Percentiles rank a stretch among this genome's conserved stretches.
Evolutionary conservation across 1,140 invertebrate species (phyloP).

Genomic region (Atta cephalotes): DNA sequence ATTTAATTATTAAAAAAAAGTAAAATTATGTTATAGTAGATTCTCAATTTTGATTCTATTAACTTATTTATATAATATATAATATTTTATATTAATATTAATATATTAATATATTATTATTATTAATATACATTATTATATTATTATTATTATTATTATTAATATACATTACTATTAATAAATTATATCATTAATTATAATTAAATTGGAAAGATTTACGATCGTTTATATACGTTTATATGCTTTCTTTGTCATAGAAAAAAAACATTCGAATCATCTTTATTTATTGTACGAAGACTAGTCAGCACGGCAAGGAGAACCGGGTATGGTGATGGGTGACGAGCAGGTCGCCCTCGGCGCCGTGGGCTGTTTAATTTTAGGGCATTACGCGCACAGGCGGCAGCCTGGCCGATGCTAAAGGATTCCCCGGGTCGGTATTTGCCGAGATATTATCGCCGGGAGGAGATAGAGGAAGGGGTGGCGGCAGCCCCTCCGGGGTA

Average conservation of each 20-base stretch:
- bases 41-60: neutral
- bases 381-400: slow-evolving; percentile 77
- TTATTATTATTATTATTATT: no score
- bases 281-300: slow-evolving; percentile 40
- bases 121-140: no score
- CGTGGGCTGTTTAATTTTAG: slow-evolving; percentile 79
- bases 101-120: no score
- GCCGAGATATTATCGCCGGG: slow-evolving; percentile 77
- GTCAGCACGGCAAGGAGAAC: slow-evolving; percentile 42
- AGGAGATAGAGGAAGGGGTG: slow-evolving; percentile 55
- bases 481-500: slow-evolving; percentile 60
- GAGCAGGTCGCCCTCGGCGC: slow-evolving; percentile 70
- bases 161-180: no score
- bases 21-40: neutral
- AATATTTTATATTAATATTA: no score
- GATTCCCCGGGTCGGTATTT: slow-evolving; percentile 74
- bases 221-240: neutral
- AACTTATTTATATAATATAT: no score
- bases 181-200: no score
- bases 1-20: neutral
- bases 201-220: slow-evolving; percentile 8
- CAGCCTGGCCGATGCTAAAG: slow-evolving; percentile 73
- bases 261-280: slow-evolving; percentile 50
- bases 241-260: slow-evolving; percentile 28
- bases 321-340: slow-evolving; percentile 56